Conservation (phyloP, 92 coral and sea anemone genomes). For the Zoanthus sociatus region DNA sequence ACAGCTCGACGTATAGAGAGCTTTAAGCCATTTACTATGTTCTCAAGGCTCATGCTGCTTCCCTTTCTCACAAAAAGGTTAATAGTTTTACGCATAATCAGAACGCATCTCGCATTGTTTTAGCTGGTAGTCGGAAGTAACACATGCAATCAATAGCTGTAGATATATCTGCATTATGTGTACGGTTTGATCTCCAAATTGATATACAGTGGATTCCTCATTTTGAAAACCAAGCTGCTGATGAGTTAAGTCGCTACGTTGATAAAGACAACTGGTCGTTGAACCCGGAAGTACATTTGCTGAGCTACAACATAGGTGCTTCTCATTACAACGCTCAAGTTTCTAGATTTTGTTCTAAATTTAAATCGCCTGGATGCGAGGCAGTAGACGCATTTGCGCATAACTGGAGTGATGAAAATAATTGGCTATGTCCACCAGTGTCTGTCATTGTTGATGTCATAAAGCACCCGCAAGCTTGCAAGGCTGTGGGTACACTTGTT, state of each 20-base stretch:
- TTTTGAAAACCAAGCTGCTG: constrained; percentile 12
- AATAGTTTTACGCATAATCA: constrained; percentile 21
- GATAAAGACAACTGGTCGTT: constrained; percentile 64
- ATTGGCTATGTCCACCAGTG: constrained; percentile 64
- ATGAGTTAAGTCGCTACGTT: constrained; percentile 44
- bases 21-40: not conserved
- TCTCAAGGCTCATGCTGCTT: not conserved
- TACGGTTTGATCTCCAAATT: constrained; percentile 16
- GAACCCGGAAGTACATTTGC: constrained; percentile 46
- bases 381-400: constrained; percentile 64
- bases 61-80: not conserved
- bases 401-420: constrained; percentile 43
- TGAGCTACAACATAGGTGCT: constrained; percentile 30
- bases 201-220: constrained; percentile 48
- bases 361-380: constrained; percentile 58
- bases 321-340: constrained; percentile 59
- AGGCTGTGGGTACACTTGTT: constrained; percentile 41
- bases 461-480: constrained; percentile 50
- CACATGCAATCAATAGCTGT: constrained; percentile 27
- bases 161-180: constrained; percentile 32
- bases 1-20: not conserved
- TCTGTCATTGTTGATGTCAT: constrained; percentile 46
- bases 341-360: constrained; percentile 52
- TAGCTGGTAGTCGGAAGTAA: constrained; percentile 23
- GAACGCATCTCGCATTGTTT: constrained; percentile 30